These are phyloP conservation scores for Timandra comae DNA, from an alignment of 2,888 invertebrate genomes.

Conservation along the genomic window DNA sequence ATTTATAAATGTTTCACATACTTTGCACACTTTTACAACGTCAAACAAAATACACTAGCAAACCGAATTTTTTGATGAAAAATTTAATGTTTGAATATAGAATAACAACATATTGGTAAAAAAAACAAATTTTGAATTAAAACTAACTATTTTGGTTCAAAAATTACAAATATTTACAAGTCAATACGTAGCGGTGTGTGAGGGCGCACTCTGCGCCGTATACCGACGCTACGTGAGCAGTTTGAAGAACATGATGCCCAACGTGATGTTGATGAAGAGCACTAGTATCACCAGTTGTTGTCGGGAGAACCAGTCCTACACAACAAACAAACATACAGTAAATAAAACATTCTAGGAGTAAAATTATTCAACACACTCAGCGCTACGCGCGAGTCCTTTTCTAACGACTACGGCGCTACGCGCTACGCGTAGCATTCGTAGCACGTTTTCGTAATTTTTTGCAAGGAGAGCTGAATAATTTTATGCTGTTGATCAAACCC, in stretches of 20 bases:
- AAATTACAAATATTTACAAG: conserved; percentile 58
- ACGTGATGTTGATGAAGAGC: conserved; percentile 93
- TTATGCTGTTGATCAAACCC: no score
- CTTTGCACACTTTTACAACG: conserved; percentile 62
- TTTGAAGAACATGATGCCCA: conserved; percentile 97
- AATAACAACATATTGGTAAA: conserved; percentile 27
- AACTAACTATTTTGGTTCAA: conserved; percentile 47
- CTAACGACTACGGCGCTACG: no score
- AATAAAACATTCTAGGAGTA: no score
- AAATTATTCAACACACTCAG: no score
- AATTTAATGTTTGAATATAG: conserved; percentile 36
- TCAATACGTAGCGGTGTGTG: conserved; percentile 26
- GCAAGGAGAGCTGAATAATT: no score
- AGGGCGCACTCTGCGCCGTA: conserved; percentile 59
- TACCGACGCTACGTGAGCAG: conserved; percentile 92
- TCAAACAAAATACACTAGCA: conserved; percentile 65
- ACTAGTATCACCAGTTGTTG: conserved; percentile 96
- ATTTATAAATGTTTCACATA: conserved; percentile 43
- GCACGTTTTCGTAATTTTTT: no score
- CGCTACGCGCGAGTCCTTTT: no score
- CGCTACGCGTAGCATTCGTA: no score
- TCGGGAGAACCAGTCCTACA: conserved; percentile 96
- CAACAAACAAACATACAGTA: conserved; percentile 11
- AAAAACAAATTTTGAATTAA: conserved; percentile 50
- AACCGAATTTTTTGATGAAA: conserved; percentile 58